phyloP scores from a whole-genome alignment of 2,797 vertebrate genomes.

The Hozukius guyotensis region DNA sequence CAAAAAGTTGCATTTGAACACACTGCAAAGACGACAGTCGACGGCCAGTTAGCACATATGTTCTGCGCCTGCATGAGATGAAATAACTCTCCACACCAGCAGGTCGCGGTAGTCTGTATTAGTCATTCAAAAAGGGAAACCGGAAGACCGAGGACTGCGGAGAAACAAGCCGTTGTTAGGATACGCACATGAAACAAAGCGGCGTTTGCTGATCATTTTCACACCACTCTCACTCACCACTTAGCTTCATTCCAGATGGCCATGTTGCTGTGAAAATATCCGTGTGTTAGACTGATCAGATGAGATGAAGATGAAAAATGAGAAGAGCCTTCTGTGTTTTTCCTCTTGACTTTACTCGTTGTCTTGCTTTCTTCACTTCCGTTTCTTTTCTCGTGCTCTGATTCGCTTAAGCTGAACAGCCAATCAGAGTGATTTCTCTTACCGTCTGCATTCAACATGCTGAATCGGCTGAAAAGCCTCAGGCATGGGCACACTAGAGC shows the following conservation, averaged over 20 bases:
- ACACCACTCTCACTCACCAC: neutral
- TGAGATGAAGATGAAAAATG: too few species aligned
- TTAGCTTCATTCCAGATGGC: neutral
- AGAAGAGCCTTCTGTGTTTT: too few species aligned
- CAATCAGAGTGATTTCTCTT: neutral
- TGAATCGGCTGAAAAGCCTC: neutral
- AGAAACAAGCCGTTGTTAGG: too few species aligned
- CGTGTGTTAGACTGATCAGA: too few species aligned
- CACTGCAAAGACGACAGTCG: neutral
- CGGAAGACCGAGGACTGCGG: neutral
- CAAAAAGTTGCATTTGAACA: neutral
- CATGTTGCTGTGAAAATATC: too few species aligned
- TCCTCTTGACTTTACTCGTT: too few species aligned
- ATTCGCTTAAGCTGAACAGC: neutral
- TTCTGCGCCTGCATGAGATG: too few species aligned
- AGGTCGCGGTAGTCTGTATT: neutral
- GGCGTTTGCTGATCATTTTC: too few species aligned
- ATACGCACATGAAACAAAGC: too few species aligned
- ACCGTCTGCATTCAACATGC: neutral
- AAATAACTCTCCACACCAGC: too few species aligned
- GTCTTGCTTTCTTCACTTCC: neutral
- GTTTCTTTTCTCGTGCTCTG: neutral
- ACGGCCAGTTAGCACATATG: too few species aligned
- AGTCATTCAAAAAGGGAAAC: neutral
- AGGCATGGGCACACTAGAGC: neutral